Base-by-base conservation (phyloP, 2,113 vertebrate genomes). In the Nothobranchius furzeri region DNA sequence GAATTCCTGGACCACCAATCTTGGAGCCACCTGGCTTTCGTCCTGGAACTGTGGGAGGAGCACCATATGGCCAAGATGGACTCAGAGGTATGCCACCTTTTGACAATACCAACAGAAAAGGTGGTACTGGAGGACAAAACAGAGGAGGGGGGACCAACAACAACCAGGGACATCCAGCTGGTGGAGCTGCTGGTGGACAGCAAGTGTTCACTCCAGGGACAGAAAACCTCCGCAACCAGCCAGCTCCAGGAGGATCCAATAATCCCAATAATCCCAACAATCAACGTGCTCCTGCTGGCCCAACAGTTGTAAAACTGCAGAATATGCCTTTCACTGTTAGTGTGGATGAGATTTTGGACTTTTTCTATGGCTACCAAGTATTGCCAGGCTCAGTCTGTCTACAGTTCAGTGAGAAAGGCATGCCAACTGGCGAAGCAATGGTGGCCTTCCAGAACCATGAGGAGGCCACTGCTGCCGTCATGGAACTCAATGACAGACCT, bases 261-360 rank as follows among this genome's bases (percentile, higher is more conserved):
- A 97, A 95, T 79, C 91, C 95, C 81, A 93, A 91, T 70, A 97
- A 95, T 79, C 91, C 95, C 50, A 94, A 93, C 17, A 56, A 45
- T 78, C 89, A 89, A 7, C 85, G 76, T 0, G 48, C 60, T 40
- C 66, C 64, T 9, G 69, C 69, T 20, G 81, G 84, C n/a, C 96
- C 97, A 24, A 96, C 95, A 40, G 93, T 99, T 68, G 97, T 99
- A 71, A 97, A 97, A 90, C 95, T 99, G 56, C 97, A 99, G 76
- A 99, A 99, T 85, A 98, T 99, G 96, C 98, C 98, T 17, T 98
- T 98, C 80, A 98, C 96, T 53, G 97, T 99, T 61, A 96, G 96
- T 0, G 95, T 96, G 65, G 97, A 99, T 87, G 98, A 99, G 90
- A 98, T 99, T 79, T 90, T 99, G 90, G 98, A 99, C 95, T 99